Base-by-base conservation (phyloP, 2,888 invertebrate species). In the Drosophila neotestacea region DNA sequence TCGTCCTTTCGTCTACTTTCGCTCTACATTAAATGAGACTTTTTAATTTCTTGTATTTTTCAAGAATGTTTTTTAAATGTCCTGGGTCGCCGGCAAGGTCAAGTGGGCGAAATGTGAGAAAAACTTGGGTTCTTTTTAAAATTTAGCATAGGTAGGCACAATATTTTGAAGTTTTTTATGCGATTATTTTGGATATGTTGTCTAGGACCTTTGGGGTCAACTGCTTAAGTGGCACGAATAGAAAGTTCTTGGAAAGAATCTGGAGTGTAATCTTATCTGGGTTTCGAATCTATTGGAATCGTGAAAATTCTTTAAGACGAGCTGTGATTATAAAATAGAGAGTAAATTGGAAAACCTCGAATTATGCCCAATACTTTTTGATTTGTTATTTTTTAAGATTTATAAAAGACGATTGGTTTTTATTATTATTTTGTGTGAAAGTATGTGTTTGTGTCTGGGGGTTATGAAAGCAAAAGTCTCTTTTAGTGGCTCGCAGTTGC, bases 1-100 rank as follows among this genome's bases (percentile, higher is more conserved):
- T 58, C 16, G 32, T 30, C 9, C 34, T 51, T 39, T 32, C 9
- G 13, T 22, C 4, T 22, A 50, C 32, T 65, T 63, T 28, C 51
- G 81, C 71, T 56, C 81, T 78, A 81, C 63, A 75, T 80, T 74
- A 65, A 75, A 80, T 81, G 64, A 63, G 44, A 54, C 11, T 65
- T 75, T 70, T 68, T 65, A 39, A 55, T 59, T 65, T 59, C 52
- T 50, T 59, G 61, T 61, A 48, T 34, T 72, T 61, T 46, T 48
- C 59, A 34, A 56, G 56, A 55, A 66, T 41, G 68, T 77, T 80
- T 77, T 77, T 77, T 77, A 66, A 68, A 72, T 72, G 56, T 70
- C 22, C 51, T 39, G 58, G 59, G 34, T 60, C 51, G 46, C 36
- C 13, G 38, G 30, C 70, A 79, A 79, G 78, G 78, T 80, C 77